These are phyloP conservation scores for Ephydatia muelleri DNA, from an alignment of 37 sponge, comb jelly and placozoan species.

Conservation along the genomic window DNA sequence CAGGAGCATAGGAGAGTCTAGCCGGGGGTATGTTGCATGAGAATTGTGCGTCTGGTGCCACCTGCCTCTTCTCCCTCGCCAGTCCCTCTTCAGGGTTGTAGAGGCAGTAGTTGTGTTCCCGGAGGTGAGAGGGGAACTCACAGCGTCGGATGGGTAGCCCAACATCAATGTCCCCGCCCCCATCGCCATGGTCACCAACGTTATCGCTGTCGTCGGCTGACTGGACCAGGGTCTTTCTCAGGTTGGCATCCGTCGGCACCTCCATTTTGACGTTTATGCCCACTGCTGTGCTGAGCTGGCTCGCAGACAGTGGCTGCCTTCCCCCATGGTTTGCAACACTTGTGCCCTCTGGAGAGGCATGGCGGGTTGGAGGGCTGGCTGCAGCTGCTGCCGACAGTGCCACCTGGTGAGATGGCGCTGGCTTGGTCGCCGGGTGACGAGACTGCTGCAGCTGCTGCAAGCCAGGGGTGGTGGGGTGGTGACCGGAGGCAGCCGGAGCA, in stretches of 20 bases:
- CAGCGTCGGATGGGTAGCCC: slow-evolving; percentile 41
- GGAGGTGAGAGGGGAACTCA: slow-evolving; percentile 48
- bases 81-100: slow-evolving; percentile 75
- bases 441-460: slow-evolving; percentile 1
- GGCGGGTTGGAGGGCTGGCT: background rate
- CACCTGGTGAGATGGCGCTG: background rate
- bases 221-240: slow-evolving; percentile 5
- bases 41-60: background rate
- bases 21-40: slow-evolving; percentile 56
- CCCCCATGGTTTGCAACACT: background rate
- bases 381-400: background rate
- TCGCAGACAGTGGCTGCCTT: background rate
- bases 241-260: background rate
- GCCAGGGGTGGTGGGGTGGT: background rate
- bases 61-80: slow-evolving; percentile 3
- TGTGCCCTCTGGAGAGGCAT: background rate
- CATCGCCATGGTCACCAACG: slow-evolving; percentile 2
- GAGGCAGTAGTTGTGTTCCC: slow-evolving; percentile 60
- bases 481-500: no score
- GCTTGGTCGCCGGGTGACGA: background rate
- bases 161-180: slow-evolving; percentile 73
- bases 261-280: background rate
- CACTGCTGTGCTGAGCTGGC: background rate
- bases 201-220: background rate
- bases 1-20: slow-evolving; percentile 78